Evolutionary conservation across 1,140 invertebrate species (phyloP).

Genomic region (Diploscapter pachys): DNA sequence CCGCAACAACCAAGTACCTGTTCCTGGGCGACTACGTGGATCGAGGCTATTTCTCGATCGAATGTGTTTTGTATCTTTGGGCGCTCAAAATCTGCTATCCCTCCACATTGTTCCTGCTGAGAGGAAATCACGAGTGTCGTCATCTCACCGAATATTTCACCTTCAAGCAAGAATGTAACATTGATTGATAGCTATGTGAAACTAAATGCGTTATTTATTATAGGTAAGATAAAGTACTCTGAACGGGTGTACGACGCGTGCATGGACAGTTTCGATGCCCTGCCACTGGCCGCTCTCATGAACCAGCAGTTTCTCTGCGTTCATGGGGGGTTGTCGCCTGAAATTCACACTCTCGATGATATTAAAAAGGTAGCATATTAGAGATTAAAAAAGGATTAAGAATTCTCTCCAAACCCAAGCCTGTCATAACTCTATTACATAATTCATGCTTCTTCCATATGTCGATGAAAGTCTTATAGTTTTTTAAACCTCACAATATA

Average conservation of each 20-base stretch:
- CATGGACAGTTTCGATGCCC: constrained; percentile 99
- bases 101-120: constrained; percentile 93
- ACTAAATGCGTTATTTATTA: constrained; percentile 58
- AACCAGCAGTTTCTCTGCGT: constrained; percentile 99
- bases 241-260: constrained; percentile 98
- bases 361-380: constrained; percentile 79
- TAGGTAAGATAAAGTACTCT: constrained; percentile 99
- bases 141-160: constrained; percentile 99
- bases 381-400: too few relatives aligned
- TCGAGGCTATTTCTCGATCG: constrained; percentile 99
- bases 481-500: too few relatives aligned
- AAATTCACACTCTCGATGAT: constrained; percentile 98
- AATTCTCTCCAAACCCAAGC: too few relatives aligned
- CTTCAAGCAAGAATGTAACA: constrained; percentile 99
- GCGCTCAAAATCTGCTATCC: constrained; percentile 98
- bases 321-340: constrained; percentile 96
- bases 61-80: constrained; percentile 99
- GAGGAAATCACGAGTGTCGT: constrained; percentile 99
- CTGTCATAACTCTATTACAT: too few relatives aligned
- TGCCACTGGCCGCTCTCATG: constrained; percentile 98
- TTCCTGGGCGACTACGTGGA: constrained; percentile 99
- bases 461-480: too few relatives aligned
- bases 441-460: too few relatives aligned
- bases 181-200: not conserved
- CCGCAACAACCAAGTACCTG: constrained; percentile 97